Evolutionary conservation across 2,113 vertebrate genomes (phyloP), one percentile per base, ranked within the genome.

Genomic region (Leucosticte australis): DNA sequence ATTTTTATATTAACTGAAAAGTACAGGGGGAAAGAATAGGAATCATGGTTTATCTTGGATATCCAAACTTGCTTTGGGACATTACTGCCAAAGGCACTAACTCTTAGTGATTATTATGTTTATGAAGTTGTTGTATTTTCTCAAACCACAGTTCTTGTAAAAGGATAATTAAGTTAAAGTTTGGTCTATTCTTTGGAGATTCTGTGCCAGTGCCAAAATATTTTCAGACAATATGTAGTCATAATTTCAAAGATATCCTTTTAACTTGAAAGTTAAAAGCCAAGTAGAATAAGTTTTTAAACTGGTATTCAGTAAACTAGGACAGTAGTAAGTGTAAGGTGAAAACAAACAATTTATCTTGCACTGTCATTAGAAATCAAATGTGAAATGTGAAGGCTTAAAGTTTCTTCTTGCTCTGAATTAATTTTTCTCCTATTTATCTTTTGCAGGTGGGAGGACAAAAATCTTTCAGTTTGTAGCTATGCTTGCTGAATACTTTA

Each of bases 111-210:
- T 95, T 92, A 89, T 92, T 71, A 52, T 94, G 73, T 90, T 96
- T 94, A 95, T 26, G n/a, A 96, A 91, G 76, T 56, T 64, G 87
- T 94, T 95, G 73, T 89, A 81, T 94, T 95, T 96, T 94, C 83
- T 92, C 69, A 94, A 95, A 91, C 94, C 96, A 92, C 89, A 95
- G n/a, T 84, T 78, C 92, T 96, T 96, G 91, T 96, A 89, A 91
- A 82, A 94, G 89, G 47, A 63, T 92, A 95, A 97, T 95, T 92
- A 93, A 84, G 52, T 92, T 94, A 93, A 92, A 90, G n/a, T 44
- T 94, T 71, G 73, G 62, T 39, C 91, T 84, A 6, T 89, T 95
- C 68, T 94, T 91, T 94, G 60, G 80, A 94, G 87, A 91, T 84
- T 81, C 86, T 84, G 27, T 94, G 56, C 83, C 69, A 87, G 60